These are phyloP conservation scores for Probosciger aterrimus DNA, from an alignment of 2,113 vertebrate species.

Conservation along the genomic window DNA sequence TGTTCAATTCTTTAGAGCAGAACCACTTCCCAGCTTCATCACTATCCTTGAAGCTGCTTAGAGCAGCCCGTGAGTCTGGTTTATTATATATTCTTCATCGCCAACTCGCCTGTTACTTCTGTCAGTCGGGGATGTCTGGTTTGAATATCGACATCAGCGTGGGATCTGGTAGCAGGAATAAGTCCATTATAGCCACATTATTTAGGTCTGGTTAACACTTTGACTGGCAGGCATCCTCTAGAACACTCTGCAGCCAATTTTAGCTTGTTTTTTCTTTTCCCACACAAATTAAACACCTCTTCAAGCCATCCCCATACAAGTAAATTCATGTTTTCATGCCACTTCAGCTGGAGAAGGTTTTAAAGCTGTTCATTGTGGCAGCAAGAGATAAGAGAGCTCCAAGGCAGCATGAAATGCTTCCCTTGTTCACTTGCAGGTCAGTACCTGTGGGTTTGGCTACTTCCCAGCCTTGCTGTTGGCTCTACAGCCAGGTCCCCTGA, in stretches of 20 bases:
- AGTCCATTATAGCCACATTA: neutral
- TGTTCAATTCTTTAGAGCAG: neutral
- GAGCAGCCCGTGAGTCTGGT: neutral
- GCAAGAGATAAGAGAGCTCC: neutral
- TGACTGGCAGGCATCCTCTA: neutral
- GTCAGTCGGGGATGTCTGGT: neutral
- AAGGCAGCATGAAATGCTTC: neutral
- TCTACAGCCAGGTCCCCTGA: neutral
- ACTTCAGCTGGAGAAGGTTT: conserved; percentile 4
- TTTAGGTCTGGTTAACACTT: neutral
- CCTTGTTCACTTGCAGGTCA: accelerated
- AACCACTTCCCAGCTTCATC: neutral
- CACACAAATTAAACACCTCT: conserved; percentile 8
- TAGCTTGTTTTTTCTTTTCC: neutral
- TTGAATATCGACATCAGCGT: neutral
- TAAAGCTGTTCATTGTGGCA: neutral
- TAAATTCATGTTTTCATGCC: neutral
- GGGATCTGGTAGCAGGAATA: neutral
- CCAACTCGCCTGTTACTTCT: neutral
- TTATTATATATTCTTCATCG: neutral
- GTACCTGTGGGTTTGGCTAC: neutral
- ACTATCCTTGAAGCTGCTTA: neutral
- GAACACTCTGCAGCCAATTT: neutral
- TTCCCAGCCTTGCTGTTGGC: neutral
- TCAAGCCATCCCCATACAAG: neutral